These are phyloP conservation scores for Pachycephala philippinensis DNA, from an alignment of 2,113 vertebrate genomes.

Conservation along the genomic window DNA sequence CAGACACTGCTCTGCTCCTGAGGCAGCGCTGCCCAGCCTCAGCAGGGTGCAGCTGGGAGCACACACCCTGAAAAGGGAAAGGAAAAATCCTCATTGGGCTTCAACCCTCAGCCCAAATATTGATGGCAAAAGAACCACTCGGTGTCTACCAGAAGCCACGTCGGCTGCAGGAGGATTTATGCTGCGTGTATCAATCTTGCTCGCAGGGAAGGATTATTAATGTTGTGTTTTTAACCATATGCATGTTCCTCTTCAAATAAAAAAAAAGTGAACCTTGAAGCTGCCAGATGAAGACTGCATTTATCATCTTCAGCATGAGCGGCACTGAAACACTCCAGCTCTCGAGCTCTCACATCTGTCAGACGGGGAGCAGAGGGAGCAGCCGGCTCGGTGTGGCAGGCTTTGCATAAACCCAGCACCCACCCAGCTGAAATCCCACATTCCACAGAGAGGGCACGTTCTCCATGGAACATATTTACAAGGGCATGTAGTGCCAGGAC, in stretches of 20 bases:
- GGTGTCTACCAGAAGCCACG: not conserved
- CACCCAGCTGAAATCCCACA: not conserved
- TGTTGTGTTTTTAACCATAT: not conserved
- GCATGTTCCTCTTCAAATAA: not conserved
- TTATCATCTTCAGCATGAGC: conserved; percentile 52
- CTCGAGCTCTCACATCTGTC: conserved; percentile 49
- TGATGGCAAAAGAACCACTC: not conserved
- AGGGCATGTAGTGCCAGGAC: fast-evolving
- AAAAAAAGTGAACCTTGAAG: conserved; percentile 31
- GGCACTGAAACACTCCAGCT: conserved; percentile 21
- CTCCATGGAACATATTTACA: no score
- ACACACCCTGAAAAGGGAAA: not conserved
- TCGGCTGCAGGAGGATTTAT: not conserved
- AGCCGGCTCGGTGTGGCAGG: not conserved
- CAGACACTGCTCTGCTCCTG: not conserved
- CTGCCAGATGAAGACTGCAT: conserved; percentile 67
- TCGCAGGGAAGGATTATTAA: not conserved
- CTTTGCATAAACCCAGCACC: conserved; percentile 23
- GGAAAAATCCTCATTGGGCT: not conserved
- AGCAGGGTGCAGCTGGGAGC: not conserved
- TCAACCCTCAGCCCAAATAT: not conserved
- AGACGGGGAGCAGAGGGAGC: not conserved
- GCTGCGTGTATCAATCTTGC: not conserved
- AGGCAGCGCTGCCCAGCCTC: not conserved
- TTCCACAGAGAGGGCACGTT: not conserved